Evolutionary conservation across 2,113 vertebrate species (phyloP).

Genomic region (Calidris pugnax): DNA sequence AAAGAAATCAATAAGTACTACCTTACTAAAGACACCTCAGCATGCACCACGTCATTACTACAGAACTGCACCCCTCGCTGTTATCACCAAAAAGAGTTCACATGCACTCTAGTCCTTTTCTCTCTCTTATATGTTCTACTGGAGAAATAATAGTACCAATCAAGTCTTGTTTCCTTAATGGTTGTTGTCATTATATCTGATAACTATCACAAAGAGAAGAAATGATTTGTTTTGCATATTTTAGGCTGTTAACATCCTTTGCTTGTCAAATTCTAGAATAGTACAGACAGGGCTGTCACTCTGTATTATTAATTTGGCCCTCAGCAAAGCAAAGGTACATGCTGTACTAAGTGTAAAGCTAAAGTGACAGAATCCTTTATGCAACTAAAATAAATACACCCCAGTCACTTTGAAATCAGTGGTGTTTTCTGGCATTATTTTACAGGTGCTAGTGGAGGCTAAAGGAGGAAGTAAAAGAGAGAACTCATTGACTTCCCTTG

Average conservation of each 20-base stretch:
- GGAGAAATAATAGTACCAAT: not conserved
- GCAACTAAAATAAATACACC: constrained; percentile 59
- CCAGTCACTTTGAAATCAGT: constrained; percentile 48
- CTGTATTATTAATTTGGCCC: constrained; percentile 46
- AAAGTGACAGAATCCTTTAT: constrained; percentile 47
- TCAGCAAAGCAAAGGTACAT: constrained; percentile 39
- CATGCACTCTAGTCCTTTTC: not conserved
- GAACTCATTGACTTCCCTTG: constrained; percentile 51
- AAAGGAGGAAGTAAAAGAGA: not conserved
- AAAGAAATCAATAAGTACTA: not conserved
- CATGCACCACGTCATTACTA: too few relatives aligned
- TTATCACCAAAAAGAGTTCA: not conserved
- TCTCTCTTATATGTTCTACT: not conserved
- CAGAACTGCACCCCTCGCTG: not conserved
- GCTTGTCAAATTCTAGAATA: constrained; percentile 14
- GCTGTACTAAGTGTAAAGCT: constrained; percentile 17
- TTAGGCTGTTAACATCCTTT: constrained; percentile 4
- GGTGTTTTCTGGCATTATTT: not conserved
- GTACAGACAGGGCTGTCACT: not conserved
- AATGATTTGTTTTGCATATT: constrained; percentile 34
- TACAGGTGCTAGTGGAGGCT: not conserved
- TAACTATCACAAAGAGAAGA: not conserved
- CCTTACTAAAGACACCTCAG: not conserved
- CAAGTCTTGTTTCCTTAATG: not conserved
- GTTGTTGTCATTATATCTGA: not conserved